Conservation (phyloP, 1,140 invertebrate genomes). For the Drosophila azteca region DNA sequence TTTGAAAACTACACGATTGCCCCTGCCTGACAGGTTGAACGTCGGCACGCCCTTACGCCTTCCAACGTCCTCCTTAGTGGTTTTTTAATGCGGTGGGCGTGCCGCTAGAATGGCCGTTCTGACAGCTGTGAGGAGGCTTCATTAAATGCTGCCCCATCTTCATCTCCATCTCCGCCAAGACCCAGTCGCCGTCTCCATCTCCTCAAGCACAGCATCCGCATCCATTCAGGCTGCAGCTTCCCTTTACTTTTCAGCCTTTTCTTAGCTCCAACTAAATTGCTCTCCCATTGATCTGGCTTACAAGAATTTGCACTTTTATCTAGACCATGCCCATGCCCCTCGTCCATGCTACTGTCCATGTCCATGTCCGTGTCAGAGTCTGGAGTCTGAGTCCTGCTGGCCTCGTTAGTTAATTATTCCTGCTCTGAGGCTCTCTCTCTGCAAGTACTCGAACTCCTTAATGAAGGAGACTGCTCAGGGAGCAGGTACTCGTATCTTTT, state of each 20-base stretch:
- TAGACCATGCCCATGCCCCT: not conserved
- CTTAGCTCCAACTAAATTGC: constrained; percentile 46
- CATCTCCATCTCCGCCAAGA: too few relatives aligned
- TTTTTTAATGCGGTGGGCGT: constrained; percentile 75
- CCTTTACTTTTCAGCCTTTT: constrained; percentile 58
- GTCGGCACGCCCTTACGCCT: constrained; percentile 64
- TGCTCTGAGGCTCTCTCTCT: not conserved
- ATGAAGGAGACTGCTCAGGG: constrained; percentile 48
- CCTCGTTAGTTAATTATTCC: constrained; percentile 31
- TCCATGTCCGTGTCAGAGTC: too few relatives aligned
- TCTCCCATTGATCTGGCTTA: constrained; percentile 51
- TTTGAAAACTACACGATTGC: constrained; percentile 75
- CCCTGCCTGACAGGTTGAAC: constrained; percentile 69
- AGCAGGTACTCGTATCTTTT: constrained; percentile 29
- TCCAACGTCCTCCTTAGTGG: constrained; percentile 62
- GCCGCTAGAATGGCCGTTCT: constrained; percentile 63
- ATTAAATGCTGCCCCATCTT: constrained; percentile 49
- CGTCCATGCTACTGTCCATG: not conserved
- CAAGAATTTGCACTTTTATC: constrained; percentile 52
- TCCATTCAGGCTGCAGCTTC: constrained; percentile 17
- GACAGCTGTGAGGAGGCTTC: constrained; percentile 62
- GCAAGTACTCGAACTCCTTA: constrained; percentile 25
- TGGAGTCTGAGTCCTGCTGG: constrained; percentile 27
- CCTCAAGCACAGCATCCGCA: constrained; percentile 19
- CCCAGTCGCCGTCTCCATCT: too few relatives aligned